These are phyloP conservation scores for Myotis findleyi DNA, from an alignment of 2,797 vertebrate genomes.

Conservation along the genomic window DNA sequence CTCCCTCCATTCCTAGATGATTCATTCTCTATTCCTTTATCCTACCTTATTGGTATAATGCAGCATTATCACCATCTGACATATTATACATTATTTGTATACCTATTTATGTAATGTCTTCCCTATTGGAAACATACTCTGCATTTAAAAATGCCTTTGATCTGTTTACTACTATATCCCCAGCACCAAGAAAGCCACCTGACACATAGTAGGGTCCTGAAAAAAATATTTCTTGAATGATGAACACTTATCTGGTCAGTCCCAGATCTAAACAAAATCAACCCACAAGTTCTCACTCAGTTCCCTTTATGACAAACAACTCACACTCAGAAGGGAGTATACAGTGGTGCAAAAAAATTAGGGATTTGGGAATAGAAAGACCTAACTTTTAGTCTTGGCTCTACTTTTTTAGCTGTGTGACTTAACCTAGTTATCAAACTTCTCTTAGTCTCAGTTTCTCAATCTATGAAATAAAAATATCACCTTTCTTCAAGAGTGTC, in stretches of 20 bases:
- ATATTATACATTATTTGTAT: background rate
- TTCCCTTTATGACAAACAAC: background rate
- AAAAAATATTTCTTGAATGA: background rate
- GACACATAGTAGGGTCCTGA: background rate
- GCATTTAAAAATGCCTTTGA: background rate
- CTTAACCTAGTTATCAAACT: background rate
- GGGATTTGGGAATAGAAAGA: background rate
- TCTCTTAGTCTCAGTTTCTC: background rate
- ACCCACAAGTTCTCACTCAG: background rate
- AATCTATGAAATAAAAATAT: background rate
- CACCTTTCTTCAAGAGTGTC: background rate
- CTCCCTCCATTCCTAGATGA: background rate
- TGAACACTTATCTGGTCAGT: background rate
- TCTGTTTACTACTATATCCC: background rate
- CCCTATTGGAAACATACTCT: background rate
- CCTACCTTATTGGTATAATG: background rate
- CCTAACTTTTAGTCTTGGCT: background rate
- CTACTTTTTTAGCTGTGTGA: background rate
- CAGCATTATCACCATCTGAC: background rate
- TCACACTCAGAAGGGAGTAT: background rate
- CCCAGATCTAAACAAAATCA: background rate
- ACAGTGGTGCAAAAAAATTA: background rate
- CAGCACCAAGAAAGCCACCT: background rate
- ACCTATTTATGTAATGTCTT: background rate
- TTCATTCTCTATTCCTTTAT: background rate